A percentile compares a stretch with the other conserved stretches of the same genome.
phyloP scores from a whole-genome alignment of 2,888 invertebrate genomes.

The Periphyllus acericola region DNA sequence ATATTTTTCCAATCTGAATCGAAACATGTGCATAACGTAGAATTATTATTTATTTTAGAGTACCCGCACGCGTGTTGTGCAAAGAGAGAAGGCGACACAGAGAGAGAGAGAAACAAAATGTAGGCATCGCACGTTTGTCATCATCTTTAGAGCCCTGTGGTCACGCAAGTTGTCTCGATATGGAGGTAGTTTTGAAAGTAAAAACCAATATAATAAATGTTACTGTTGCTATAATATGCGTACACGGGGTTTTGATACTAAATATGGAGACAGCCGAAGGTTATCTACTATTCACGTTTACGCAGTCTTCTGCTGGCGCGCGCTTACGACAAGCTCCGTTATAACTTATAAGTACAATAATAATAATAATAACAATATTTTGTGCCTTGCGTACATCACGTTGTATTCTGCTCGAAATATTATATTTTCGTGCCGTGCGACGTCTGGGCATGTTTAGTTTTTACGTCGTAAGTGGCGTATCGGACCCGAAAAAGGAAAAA shows the following conservation, averaged over 20 bases:
- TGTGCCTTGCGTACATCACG: neutral
- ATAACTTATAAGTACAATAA: neutral
- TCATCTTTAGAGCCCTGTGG: conserved; percentile 52
- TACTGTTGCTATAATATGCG: neutral
- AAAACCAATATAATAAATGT: conserved; percentile 52
- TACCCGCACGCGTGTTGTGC: neutral
- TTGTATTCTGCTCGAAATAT: neutral
- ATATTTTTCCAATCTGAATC: neutral
- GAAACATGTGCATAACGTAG: neutral
- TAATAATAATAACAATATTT: neutral
- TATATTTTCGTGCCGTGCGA: too few relatives aligned
- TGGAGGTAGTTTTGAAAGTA: conserved; percentile 60
- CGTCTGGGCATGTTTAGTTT: neutral
- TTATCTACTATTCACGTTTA: conserved; percentile 38
- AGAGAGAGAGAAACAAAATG: conserved; percentile 5
- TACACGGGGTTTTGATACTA: conserved; percentile 58
- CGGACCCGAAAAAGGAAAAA: too few relatives aligned
- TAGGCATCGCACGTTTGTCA: conserved; percentile 42
- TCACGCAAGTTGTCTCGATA: conserved; percentile 58
- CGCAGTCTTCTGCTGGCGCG: conserved; percentile 24
- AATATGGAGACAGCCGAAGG: conserved; percentile 54
- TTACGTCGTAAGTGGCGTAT: neutral
- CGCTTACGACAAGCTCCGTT: conserved; percentile 47
- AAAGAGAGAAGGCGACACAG: neutral
- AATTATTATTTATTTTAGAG: neutral